A percentile compares a stretch with the other conserved stretches of the same genome.
These are phyloP conservation scores for Icerya purchasi DNA, from an alignment of 2,888 invertebrate species.

Conservation along the genomic window DNA sequence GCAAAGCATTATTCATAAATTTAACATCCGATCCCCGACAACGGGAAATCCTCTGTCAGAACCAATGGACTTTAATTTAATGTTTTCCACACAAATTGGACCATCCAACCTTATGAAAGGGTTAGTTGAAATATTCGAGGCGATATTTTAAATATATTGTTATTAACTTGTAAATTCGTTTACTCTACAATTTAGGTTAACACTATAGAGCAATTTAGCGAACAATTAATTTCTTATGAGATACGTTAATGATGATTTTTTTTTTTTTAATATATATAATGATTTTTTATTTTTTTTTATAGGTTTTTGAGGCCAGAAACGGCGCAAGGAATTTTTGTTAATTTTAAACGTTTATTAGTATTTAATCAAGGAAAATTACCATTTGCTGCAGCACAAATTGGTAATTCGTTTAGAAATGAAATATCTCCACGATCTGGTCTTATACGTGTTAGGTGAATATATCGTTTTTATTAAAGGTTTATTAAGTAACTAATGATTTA, in stretches of 20 bases:
- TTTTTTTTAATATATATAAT: no score
- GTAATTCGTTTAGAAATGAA: conserved; percentile 95
- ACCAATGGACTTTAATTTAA: conserved; percentile 94
- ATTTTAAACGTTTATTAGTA: conserved; percentile 89
- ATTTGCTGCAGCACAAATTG: conserved; percentile 97
- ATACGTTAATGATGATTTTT: no score
- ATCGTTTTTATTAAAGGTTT: neutral
- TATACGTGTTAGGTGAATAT: conserved; percentile 48
- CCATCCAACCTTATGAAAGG: conserved; percentile 87
- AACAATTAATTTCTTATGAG: no score
- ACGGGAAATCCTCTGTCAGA: conserved; percentile 87
- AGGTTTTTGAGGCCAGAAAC: conserved; percentile 91
- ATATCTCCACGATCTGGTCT: conserved; percentile 94
- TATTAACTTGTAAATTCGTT: neutral
- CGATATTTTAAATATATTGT: neutral
- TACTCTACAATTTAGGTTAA: no score
- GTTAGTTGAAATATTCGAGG: conserved; percentile 25
- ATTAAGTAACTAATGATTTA: neutral
- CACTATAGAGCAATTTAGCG: no score
- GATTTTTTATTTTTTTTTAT: no score
- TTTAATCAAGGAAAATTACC: conserved; percentile 92
- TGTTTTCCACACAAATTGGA: conserved; percentile 96
- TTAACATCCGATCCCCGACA: conserved; percentile 80
- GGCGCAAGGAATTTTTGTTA: conserved; percentile 98
- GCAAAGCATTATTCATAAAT: conserved; percentile 61